Evolutionary conservation across 2,888 invertebrate genomes (phyloP).

Genomic region (Plusia festucae): DNA sequence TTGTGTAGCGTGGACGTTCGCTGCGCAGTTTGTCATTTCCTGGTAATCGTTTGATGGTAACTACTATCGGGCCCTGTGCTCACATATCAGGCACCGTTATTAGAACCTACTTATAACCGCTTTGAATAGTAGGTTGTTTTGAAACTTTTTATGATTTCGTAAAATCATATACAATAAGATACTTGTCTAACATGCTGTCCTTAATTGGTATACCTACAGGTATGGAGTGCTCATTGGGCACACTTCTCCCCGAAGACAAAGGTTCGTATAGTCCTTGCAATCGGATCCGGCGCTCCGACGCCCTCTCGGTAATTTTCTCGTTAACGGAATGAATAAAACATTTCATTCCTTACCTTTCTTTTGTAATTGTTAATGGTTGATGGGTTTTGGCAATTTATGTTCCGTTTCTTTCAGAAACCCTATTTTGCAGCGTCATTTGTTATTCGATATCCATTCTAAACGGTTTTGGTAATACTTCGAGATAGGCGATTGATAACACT

Average conservation of each 20-base stretch:
- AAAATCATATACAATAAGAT: slow-evolving; percentile 69
- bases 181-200: slow-evolving; percentile 74
- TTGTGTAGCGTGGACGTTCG: slow-evolving; percentile 29
- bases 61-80: slow-evolving; percentile 9
- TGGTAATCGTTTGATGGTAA: slow-evolving; percentile 43
- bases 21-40: slow-evolving; percentile 38
- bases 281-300: slow-evolving; percentile 83
- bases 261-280: slow-evolving; percentile 85
- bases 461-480: slow-evolving; percentile 60
- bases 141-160: slow-evolving; percentile 12
- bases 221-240: slow-evolving; percentile 83
- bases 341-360: slow-evolving; percentile 88
- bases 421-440: slow-evolving; percentile 75
- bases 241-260: slow-evolving; percentile 86
- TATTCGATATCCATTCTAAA: slow-evolving; percentile 71
- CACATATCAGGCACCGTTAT: not conserved
- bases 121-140: not conserved
- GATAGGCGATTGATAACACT: slow-evolving; percentile 53
- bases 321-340: slow-evolving; percentile 89
- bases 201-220: slow-evolving; percentile 81
- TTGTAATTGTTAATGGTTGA: slow-evolving; percentile 89
- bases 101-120: not conserved
- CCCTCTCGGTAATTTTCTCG: slow-evolving; percentile 88
- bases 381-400: slow-evolving; percentile 86
- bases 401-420: slow-evolving; percentile 75